Conservation (phyloP, 2,113 vertebrate species). For the Strix aluco region DNA sequence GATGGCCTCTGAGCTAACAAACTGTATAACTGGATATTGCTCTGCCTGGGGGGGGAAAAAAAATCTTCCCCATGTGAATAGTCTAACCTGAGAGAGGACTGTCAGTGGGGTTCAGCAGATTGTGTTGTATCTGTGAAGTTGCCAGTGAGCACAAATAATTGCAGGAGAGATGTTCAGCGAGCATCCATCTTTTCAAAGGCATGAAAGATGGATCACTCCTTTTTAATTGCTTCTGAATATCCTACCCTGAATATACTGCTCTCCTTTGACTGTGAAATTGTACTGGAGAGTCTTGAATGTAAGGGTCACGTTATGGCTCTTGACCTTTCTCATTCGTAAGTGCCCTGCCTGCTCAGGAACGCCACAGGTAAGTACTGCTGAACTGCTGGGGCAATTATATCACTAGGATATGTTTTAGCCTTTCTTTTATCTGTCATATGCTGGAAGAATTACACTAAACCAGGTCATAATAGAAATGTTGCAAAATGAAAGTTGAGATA, state of each 20-base stretch:
- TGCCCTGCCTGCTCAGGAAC: neutral
- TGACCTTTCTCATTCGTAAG: neutral
- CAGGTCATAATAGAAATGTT: neutral
- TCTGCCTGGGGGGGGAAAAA: neutral
- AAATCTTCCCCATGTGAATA: accelerated
- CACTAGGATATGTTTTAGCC: neutral
- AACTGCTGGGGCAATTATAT: neutral
- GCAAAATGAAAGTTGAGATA: neutral
- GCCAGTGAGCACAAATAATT: neutral
- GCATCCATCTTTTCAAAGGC: neutral
- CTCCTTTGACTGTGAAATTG: neutral
- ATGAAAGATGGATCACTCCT: neutral
- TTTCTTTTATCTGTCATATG: neutral
- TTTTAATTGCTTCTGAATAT: neutral
- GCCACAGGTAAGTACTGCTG: neutral
- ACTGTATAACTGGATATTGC: neutral
- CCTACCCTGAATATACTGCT: neutral
- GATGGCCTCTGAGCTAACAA: neutral
- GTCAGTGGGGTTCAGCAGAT: accelerated
- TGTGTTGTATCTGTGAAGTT: neutral
- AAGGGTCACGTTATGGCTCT: neutral
- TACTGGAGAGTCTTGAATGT: neutral
- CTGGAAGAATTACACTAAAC: neutral
- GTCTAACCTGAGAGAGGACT: neutral
- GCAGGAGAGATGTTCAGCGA: neutral